Evolutionary conservation across 1,140 invertebrate genomes (phyloP).

Genomic region (Frieseomelitta varia): DNA sequence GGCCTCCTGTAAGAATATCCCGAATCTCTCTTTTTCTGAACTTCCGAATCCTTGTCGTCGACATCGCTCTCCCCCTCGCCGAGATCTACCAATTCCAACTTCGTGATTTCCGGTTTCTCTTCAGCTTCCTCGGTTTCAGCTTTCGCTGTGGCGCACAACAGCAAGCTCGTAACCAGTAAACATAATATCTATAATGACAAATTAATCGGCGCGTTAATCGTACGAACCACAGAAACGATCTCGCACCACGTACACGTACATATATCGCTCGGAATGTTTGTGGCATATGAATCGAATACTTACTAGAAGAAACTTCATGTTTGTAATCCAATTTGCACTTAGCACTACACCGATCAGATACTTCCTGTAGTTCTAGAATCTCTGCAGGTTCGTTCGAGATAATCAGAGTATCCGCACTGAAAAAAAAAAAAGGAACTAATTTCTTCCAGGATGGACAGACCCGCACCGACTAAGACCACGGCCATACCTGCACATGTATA

Average conservation of each 20-base stretch:
- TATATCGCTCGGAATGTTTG: not conserved
- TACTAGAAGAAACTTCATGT: conserved; percentile 73
- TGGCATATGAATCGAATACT: conserved; percentile 35
- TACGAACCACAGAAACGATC: not conserved
- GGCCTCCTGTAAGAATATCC: conserved; percentile 73
- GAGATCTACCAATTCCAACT: conserved; percentile 57
- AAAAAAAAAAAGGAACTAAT: conserved; percentile 66
- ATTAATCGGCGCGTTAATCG: not conserved
- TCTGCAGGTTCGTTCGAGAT: conserved; percentile 20
- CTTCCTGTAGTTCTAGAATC: not conserved
- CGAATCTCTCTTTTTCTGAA: conserved; percentile 74
- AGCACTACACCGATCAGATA: conserved; percentile 62
- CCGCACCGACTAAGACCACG: conserved; percentile 75
- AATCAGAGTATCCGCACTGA: conserved; percentile 45
- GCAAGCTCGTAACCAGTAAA: conserved; percentile 40
- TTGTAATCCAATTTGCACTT: conserved; percentile 69
- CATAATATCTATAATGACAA: conserved; percentile 48
- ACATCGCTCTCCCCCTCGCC: conserved; percentile 30
- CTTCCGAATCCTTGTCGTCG: conserved; percentile 41
- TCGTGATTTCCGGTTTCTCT: conserved; percentile 47
- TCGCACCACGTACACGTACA: not conserved
- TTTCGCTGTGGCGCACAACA: conserved; percentile 29
- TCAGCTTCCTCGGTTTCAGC: conserved; percentile 4
- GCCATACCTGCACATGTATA: conserved; percentile 80
- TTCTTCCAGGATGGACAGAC: conserved; percentile 74